Evolutionary conservation across 2,113 vertebrate species (phyloP), one percentile per base, ranked within the genome.

Genomic region (Eulemur rufifrons): DNA sequence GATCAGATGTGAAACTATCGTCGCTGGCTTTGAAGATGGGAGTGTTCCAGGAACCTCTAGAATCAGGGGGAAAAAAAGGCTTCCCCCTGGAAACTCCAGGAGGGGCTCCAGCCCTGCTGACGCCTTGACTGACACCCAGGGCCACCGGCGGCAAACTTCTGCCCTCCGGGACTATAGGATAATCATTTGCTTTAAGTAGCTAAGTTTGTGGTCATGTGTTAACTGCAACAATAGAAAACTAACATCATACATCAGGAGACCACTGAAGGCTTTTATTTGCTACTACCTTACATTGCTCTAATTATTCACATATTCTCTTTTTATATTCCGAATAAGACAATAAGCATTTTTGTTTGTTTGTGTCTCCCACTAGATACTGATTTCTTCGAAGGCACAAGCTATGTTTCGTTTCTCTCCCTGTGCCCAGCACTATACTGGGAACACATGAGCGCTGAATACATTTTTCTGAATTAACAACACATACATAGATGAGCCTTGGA

Each of bases 371-470:
- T 34, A 21, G n/a, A 64, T 2, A 64, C 80, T 10, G 32, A 39
- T 9, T 50, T 42, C 74, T 47, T 7, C 29, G 6, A 86, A 34
- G 8, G 37, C 34, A 56, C 34, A 56, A 47, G 42, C 82, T 18
- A 12, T 0, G 8, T 54, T 45, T n/a, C 5, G 3, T 39, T 34
- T 39, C 15, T 11, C 42, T 61, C 4, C 15, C 25, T 23, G 21
- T 61, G 59, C 23, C 61, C 14, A 20, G 69, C 3, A 3, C 50
- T 10, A 6, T 3, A 34, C 27, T 18, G 8, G 7, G 76, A 37
- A 56, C 3, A 20, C 1, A 13, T 10, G 3, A n/a, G 21, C 13
- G 18, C 64, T 0, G 0, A 86, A 0, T 18, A 15, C 20, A 6
- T 5, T 21, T 3, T 78, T 29, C 77, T 37, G 56, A 32, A 34